Conservation (phyloP, 1,140 invertebrate genomes). For the Pararge aegeria region DNA sequence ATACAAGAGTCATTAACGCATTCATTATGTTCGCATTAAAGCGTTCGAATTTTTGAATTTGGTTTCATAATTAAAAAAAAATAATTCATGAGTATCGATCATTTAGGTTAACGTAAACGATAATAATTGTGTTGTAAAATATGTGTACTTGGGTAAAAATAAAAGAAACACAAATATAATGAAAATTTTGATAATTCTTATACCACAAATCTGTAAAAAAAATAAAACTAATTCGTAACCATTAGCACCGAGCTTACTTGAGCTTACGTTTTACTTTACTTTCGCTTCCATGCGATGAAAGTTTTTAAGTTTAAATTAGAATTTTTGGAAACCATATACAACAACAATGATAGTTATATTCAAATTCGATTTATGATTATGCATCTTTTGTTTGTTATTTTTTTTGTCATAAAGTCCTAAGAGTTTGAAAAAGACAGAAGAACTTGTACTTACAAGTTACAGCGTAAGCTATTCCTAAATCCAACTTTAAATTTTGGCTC, state of each 20-base stretch:
- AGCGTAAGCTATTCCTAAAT: no score
- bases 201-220: slow-evolving; percentile 43
- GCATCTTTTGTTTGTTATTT: neutral
- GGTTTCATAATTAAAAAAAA: slow-evolving; percentile 11
- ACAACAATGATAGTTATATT: neutral
- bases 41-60: slow-evolving; percentile 22
- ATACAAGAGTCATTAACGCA: slow-evolving; percentile 17
- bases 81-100: slow-evolving; percentile 13
- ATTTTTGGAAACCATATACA: neutral
- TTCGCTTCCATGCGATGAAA: slow-evolving; percentile 15
- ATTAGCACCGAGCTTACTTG: slow-evolving; percentile 30
- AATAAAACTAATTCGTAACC: slow-evolving; percentile 41
- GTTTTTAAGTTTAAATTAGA: neutral
- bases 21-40: slow-evolving; percentile 8
- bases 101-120: slow-evolving; percentile 36
- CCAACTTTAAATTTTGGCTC: no score
- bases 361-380: neutral
- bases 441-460: neutral
- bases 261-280: slow-evolving; percentile 29
- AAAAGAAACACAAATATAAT: slow-evolving; percentile 32
- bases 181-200: slow-evolving; percentile 45
- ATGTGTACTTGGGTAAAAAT: slow-evolving; percentile 42
- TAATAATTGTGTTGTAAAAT: slow-evolving; percentile 37
- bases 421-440: neutral
- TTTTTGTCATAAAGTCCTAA: neutral